phyloP scores from a whole-genome alignment of 2,113 vertebrate species.

The Monopterus albus region DNA sequence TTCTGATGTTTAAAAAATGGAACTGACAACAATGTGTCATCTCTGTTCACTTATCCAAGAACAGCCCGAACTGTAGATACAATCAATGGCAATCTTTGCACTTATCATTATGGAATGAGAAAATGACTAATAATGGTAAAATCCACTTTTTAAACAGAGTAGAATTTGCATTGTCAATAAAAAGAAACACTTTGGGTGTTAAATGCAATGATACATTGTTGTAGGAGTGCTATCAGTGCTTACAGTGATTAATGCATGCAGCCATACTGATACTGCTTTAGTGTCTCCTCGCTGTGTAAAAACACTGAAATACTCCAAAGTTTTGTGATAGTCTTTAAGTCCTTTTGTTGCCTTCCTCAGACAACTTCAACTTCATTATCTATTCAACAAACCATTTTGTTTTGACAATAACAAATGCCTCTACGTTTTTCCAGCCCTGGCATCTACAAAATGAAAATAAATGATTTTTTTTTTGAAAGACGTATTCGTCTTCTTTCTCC shows the following conservation, averaged over 20 bases:
- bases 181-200: background rate
- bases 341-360: constrained; percentile 30
- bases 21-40: constrained; percentile 36
- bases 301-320: constrained; percentile 13
- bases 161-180: background rate
- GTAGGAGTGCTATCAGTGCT: constrained; percentile 6
- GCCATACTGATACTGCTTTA: constrained; percentile 28
- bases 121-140: too few species aligned
- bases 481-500: constrained; percentile 48
- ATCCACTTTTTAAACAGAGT: background rate
- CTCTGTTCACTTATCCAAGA: constrained; percentile 43
- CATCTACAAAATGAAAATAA: constrained; percentile 21
- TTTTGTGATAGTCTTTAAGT: constrained; percentile 31
- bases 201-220: background rate
- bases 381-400: constrained; percentile 56
- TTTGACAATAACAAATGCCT: constrained; percentile 65
- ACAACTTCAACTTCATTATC: constrained; percentile 49
- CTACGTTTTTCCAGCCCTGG: constrained; percentile 19
- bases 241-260: constrained; percentile 10
- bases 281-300: constrained; percentile 4
- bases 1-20: background rate
- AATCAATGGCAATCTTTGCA: constrained; percentile 55
- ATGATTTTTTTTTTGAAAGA: constrained; percentile 9
- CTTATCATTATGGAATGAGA: constrained; percentile 40
- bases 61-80: constrained; percentile 43